Percentiles rank a stretch among this genome's conserved stretches.
Conservation (phyloP, 2,888 invertebrate species). For the Oxycera nigricornis region DNA sequence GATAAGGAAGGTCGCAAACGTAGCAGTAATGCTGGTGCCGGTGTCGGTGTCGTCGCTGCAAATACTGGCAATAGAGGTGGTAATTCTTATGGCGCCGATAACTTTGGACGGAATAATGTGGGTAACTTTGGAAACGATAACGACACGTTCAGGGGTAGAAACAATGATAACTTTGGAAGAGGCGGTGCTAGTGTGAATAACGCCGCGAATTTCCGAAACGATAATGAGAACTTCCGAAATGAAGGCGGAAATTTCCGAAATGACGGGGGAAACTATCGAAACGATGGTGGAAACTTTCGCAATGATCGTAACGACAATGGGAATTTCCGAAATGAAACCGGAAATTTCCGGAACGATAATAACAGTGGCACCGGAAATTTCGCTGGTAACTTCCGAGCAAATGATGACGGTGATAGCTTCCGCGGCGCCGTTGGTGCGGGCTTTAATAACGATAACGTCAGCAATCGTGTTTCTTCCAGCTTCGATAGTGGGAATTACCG, state of each 20-base stretch:
- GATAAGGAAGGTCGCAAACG: neutral
- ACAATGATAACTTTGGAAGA: neutral
- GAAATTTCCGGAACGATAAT: slow-evolving; percentile 5
- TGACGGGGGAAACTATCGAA: slow-evolving; percentile 15
- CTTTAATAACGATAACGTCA: slow-evolving; percentile 4
- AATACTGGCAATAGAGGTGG: neutral
- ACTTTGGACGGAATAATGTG: slow-evolving; percentile 1
- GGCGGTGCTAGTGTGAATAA: neutral
- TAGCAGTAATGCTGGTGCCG: neutral
- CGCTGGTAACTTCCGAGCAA: slow-evolving; percentile 5
- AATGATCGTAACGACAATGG: neutral
- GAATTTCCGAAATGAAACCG: slow-evolving; percentile 16
- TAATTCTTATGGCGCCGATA: slow-evolving; percentile 15
- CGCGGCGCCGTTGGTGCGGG: neutral
- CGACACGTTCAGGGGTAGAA: neutral
- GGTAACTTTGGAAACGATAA: neutral
- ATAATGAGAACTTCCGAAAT: neutral
- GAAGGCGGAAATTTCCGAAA: neutral
- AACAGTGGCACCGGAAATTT: slow-evolving; percentile 1
- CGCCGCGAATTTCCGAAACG: neutral
- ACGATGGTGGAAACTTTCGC: slow-evolving; percentile 28
- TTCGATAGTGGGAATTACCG: slow-evolving; percentile 10
- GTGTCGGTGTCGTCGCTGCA: neutral
- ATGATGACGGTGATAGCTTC: neutral
- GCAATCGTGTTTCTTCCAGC: slow-evolving; percentile 5